A percentile compares a stretch with the other conserved stretches of the same genome.
Evolutionary conservation across 1,140 invertebrate genomes (phyloP).

Genomic region (Drosophila nannoptera): DNA sequence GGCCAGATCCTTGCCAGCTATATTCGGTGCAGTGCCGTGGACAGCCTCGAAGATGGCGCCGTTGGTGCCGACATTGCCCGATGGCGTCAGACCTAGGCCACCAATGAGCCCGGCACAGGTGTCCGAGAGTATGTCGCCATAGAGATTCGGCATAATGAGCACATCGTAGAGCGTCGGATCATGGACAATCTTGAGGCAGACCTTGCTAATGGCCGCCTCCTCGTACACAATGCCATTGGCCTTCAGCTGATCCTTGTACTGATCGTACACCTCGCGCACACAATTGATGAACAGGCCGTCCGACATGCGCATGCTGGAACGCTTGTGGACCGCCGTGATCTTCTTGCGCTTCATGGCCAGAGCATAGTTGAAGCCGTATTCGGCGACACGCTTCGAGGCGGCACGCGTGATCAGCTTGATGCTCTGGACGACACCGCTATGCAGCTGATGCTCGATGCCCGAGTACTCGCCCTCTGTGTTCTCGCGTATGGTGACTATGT

Average conservation of each 20-base stretch:
- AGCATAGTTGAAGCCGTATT: conserved; percentile 99
- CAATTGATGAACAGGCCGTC: conserved; percentile 98
- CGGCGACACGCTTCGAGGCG: conserved; percentile 96
- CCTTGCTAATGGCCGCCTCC: conserved; percentile 98
- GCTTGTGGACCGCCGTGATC: conserved; percentile 99
- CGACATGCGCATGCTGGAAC: conserved; percentile 99
- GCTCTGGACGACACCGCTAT: conserved; percentile 98
- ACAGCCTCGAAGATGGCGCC: conserved; percentile 99
- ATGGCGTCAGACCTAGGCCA: conserved; percentile 97
- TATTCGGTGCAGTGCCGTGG: conserved; percentile 99
- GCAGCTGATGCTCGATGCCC: conserved; percentile 99
- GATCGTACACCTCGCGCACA: conserved; percentile 94
- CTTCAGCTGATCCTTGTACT: conserved; percentile 81
- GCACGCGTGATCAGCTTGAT: conserved; percentile 99
- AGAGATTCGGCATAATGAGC: conserved; percentile 98
- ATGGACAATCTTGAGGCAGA: conserved; percentile 99
- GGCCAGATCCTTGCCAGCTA: conserved; percentile 98
- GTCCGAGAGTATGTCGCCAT: conserved; percentile 99
- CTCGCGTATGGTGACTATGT: conserved; percentile 99
- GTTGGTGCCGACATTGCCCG: conserved; percentile 98
- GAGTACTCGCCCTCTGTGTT: conserved; percentile 99
- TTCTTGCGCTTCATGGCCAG: conserved; percentile 94
- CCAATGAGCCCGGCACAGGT: conserved; percentile 99
- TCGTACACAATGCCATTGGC: conserved; percentile 95
- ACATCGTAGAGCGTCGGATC: conserved; percentile 97